Evolutionary conservation across 2,113 vertebrate species (phyloP), one percentile per base, ranked within the genome.

Genomic region (Apistogramma diplotaenia): DNA sequence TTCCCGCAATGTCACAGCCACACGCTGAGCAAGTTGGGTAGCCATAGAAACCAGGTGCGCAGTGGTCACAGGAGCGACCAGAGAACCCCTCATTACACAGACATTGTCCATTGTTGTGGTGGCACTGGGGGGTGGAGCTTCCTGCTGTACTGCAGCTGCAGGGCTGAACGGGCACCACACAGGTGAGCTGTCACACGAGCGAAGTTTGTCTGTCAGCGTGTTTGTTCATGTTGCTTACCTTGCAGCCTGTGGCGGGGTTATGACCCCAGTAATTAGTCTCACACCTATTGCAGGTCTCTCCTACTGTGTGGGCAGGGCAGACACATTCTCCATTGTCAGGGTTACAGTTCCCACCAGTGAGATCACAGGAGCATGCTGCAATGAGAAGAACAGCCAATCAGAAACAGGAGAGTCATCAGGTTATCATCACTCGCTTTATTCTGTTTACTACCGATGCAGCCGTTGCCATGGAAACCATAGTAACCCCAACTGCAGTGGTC

Each of bases 321-420:
- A 96, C 92, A 37, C 98, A 99, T 43, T 94, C 89, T 8, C 98
- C 98, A 0, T 93, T 96, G 13, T 92, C 86, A 0, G 94, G 84
- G 81, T 97, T 70, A 77, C 98, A 99, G 86, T 96, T 96, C 13
- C 97, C 96, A 25, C 94, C 95, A 8, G 98, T 99, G 90, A 97
- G 95, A n/a, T 92, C 86, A 67, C 98, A 99, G 87, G 94, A 88
- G 84, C 98, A 99, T 87, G 94, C 98, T 99, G 90, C 71, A 81
- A 91, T 0, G 40, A 19, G 9, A 54, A n/a, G 8, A 19, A 23
- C 21, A 29, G 18, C 25, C 23, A 62, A 27, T 89, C 58, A 85
- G 31, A 4, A 10, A 6, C 2, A 1, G 61, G 54, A 72, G 8
- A 4, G 1, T 21, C 5, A 1, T 76, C n/a, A 51, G 71, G 9